These are phyloP conservation scores for Dexiosoma caninum DNA, from an alignment of 2,888 invertebrate genomes.

Conservation along the genomic window DNA sequence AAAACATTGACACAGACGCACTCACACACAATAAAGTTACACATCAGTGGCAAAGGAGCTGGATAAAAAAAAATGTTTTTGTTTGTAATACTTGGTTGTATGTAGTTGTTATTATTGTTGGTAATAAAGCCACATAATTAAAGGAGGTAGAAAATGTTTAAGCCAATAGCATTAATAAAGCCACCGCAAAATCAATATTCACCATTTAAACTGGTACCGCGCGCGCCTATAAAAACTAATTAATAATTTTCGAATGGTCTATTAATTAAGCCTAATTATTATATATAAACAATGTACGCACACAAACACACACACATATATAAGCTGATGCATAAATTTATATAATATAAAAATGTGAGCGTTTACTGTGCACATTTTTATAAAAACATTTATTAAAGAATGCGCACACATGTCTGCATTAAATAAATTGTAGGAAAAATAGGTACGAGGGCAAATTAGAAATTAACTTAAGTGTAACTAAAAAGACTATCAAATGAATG, in stretches of 20 bases:
- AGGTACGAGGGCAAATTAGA: not conserved
- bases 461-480: no score
- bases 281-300: slow-evolving; percentile 26
- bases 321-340: not conserved
- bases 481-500: no score
- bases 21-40: not conserved
- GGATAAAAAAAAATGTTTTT: not conserved
- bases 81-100: slow-evolving; percentile 16
- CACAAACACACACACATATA: not conserved
- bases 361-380: no score
- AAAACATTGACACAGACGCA: slow-evolving; percentile 10
- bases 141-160: slow-evolving; percentile 75
- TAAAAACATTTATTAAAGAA: not conserved
- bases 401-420: not conserved
- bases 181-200: slow-evolving; percentile 78
- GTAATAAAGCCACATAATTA: slow-evolving; percentile 75
- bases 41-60: not conserved
- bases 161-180: slow-evolving; percentile 78
- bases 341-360: no score
- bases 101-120: slow-evolving; percentile 45
- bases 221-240: slow-evolving; percentile 78
- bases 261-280: slow-evolving; percentile 79
- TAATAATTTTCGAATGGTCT: slow-evolving; percentile 79
- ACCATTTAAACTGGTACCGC: slow-evolving; percentile 77
- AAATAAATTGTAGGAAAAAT: not conserved